Conservation (phyloP, 2,888 invertebrate genomes). For the Leucozona laternaria region DNA sequence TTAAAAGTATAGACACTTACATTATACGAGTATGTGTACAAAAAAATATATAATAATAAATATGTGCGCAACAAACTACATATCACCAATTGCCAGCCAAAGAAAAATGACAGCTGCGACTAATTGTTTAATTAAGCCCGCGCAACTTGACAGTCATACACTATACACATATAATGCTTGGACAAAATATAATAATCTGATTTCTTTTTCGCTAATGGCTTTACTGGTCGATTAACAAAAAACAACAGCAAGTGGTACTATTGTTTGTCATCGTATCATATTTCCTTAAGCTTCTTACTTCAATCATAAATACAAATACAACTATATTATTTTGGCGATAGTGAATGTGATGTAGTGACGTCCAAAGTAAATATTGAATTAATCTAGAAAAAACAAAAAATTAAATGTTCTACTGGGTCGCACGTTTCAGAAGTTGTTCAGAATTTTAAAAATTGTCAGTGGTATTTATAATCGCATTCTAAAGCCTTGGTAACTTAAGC, state of each 20-base stretch:
- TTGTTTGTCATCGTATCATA: constrained; percentile 3
- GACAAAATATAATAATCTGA: neutral
- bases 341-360: too few relatives aligned
- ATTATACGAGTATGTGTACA: too few relatives aligned
- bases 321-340: neutral
- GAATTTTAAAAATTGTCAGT: too few relatives aligned
- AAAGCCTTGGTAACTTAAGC: too few relatives aligned
- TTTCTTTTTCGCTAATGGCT: neutral
- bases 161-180: neutral
- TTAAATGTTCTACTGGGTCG: too few relatives aligned
- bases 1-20: neutral
- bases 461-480: too few relatives aligned
- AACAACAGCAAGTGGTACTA: neutral
- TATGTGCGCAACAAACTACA: constrained; percentile 10
- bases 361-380: neutral
- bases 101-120: constrained; percentile 53
- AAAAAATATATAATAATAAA: constrained; percentile 59
- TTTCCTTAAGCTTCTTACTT: neutral
- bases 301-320: neutral
- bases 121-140: constrained; percentile 52
- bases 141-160: constrained; percentile 34
- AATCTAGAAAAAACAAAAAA: neutral
- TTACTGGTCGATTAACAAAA: neutral
- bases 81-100: constrained; percentile 1
- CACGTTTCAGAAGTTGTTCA: too few relatives aligned